phyloP scores from a whole-genome alignment of 2,113 vertebrate genomes.

The Xiphias gladius region DNA sequence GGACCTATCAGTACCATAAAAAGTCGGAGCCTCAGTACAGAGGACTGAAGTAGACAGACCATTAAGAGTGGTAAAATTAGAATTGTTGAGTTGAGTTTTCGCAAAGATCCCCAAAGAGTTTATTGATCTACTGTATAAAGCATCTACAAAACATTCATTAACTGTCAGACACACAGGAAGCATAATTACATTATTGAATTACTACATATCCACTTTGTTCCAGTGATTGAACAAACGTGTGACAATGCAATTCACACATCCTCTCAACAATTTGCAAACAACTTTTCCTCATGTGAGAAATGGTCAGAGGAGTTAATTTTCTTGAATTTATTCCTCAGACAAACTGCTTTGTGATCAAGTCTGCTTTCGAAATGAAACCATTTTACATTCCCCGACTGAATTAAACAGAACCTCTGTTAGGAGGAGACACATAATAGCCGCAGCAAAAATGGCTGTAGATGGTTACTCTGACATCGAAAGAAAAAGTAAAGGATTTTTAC shows the following conservation, averaged over 20 bases:
- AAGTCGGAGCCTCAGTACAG: neutral
- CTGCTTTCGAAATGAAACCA: conserved; percentile 39
- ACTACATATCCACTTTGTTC: conserved; percentile 36
- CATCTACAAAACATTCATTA: conserved; percentile 51
- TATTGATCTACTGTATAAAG: conserved; percentile 48
- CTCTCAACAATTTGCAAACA: conserved; percentile 33
- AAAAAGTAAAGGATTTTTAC: conserved; percentile 71
- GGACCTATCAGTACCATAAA: neutral
- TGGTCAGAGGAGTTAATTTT: conserved; percentile 25
- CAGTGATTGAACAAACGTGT: conserved; percentile 35
- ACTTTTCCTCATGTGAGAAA: conserved; percentile 43
- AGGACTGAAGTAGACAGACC: neutral
- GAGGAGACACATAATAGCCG: conserved; percentile 42
- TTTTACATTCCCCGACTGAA: conserved; percentile 33
- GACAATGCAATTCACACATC: conserved; percentile 21
- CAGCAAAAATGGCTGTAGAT: conserved; percentile 33
- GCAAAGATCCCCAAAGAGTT: conserved; percentile 36
- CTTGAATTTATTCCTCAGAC: conserved; percentile 48
- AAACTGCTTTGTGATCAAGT: conserved; percentile 49
- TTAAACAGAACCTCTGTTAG: conserved; percentile 39
- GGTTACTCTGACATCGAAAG: conserved; percentile 55
- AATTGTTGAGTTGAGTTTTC: conserved; percentile 39
- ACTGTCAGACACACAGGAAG: conserved; percentile 41
- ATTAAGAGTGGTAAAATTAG: conserved; percentile 23
- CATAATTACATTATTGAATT: conserved; percentile 59